These are phyloP conservation scores for Microchrysa polita DNA, from an alignment of 2,888 invertebrate genomes.

Conservation along the genomic window DNA sequence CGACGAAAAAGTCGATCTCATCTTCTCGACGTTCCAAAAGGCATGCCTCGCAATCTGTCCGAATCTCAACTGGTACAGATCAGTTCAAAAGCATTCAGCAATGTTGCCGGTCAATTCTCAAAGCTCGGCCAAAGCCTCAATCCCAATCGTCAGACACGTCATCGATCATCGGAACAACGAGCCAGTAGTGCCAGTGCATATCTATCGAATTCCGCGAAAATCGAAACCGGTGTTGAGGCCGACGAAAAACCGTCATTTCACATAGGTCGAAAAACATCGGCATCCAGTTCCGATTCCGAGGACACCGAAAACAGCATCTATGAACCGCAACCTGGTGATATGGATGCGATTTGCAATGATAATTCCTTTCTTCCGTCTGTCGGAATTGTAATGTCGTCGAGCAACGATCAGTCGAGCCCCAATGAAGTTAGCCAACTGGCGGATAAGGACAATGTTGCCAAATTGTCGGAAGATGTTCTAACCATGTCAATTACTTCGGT, in stretches of 20 bases:
- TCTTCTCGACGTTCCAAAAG: slow-evolving; percentile 60
- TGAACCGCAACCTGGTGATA: slow-evolving; percentile 60
- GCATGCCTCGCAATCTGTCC: slow-evolving; percentile 80
- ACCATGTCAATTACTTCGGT: slow-evolving; percentile 64
- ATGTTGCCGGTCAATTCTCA: slow-evolving; percentile 87
- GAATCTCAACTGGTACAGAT: slow-evolving; percentile 86
- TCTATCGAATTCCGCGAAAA: slow-evolving; percentile 53
- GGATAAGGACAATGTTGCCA: slow-evolving; percentile 64
- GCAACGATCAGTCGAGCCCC: slow-evolving; percentile 54
- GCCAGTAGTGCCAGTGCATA: slow-evolving; percentile 55
- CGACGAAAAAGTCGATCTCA: slow-evolving; percentile 71
- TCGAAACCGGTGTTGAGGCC: slow-evolving; percentile 56
- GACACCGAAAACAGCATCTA: slow-evolving; percentile 74
- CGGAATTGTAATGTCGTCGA: slow-evolving; percentile 70
- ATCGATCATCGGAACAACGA: slow-evolving; percentile 63
- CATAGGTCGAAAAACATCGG: slow-evolving; percentile 58
- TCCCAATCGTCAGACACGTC: slow-evolving; percentile 65
- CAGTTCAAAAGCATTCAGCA: slow-evolving; percentile 85
- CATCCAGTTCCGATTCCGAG: slow-evolving; percentile 70
- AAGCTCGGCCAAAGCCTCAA: slow-evolving; percentile 72
- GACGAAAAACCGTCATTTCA: slow-evolving; percentile 57
- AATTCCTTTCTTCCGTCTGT: slow-evolving; percentile 72
- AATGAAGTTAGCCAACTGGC: slow-evolving; percentile 59
- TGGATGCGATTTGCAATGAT: slow-evolving; percentile 62
- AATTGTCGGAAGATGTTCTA: slow-evolving; percentile 61